Percentiles rank a stretch among this genome's conserved stretches.
phyloP scores from a whole-genome alignment of 30 jellyfish, hydroid and myxozoan genomes.

The Aurelia coerulea region DNA sequence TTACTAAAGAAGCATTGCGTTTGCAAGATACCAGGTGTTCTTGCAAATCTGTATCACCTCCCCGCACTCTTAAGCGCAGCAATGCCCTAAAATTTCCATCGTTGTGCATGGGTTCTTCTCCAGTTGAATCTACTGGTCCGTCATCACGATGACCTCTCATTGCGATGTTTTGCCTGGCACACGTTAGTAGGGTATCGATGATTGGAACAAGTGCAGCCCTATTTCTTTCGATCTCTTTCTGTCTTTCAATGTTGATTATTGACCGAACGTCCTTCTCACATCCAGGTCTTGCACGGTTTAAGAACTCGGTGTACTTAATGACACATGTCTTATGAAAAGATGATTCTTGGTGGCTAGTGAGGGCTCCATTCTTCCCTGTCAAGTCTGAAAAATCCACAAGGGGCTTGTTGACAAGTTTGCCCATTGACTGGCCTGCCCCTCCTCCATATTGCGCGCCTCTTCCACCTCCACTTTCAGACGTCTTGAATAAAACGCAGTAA shows the following conservation, averaged over 20 bases:
- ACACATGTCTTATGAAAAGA: slow-evolving; percentile 28
- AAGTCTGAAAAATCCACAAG: slow-evolving; percentile 28
- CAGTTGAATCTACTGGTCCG: slow-evolving; percentile 18
- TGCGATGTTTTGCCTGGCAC: no score
- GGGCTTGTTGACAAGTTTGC: slow-evolving; percentile 30
- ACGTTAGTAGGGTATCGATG: no score
- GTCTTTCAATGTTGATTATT: slow-evolving; percentile 8
- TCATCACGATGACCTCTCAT: no score
- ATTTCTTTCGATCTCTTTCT: slow-evolving; percentile 25
- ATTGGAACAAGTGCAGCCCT: slow-evolving; percentile 36
- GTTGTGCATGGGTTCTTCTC: slow-evolving; percentile 22
- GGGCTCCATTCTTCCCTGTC: slow-evolving; percentile 45
- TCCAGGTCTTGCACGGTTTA: slow-evolving; percentile 30
- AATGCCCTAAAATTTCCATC: slow-evolving; percentile 35
- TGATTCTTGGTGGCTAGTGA: slow-evolving; percentile 31
- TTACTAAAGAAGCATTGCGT: slow-evolving; percentile 23
- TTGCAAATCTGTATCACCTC: no score
- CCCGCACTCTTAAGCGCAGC: no score
- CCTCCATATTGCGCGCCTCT: slow-evolving; percentile 42
- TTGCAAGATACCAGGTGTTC: no score
- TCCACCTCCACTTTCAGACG: slow-evolving; percentile 37
- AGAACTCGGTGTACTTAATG: slow-evolving; percentile 15
- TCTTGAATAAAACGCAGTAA: slow-evolving; percentile 35
- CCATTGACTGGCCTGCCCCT: slow-evolving; percentile 34
- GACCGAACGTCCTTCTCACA: slow-evolving; percentile 36